These are phyloP conservation scores for Oreohelix idahoensis DNA, from an alignment of 1,140 invertebrate species.

Conservation along the genomic window DNA sequence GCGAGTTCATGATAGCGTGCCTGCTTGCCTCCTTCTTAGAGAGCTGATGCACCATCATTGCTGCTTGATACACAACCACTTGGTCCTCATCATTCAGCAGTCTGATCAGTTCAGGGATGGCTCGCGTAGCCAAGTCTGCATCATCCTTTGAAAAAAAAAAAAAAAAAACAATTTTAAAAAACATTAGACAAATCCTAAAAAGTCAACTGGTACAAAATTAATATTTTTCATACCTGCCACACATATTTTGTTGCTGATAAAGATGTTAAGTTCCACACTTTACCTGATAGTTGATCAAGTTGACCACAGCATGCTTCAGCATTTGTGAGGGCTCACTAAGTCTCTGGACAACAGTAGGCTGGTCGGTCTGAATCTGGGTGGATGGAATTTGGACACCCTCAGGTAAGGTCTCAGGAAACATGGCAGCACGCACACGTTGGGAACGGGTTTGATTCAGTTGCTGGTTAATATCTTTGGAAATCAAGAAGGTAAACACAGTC, in stretches of 20 bases:
- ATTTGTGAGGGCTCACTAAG: constrained; percentile 96
- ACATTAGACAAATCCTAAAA: no score
- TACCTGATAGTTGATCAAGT: constrained; percentile 97
- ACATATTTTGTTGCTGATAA: no score
- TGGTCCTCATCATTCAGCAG: constrained; percentile 96
- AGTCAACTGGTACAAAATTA: no score
- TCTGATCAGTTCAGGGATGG: constrained; percentile 98
- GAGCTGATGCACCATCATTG: constrained; percentile 98
- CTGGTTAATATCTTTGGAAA: constrained; percentile 82
- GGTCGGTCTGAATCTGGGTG: constrained; percentile 93
- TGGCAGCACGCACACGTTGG: constrained; percentile 95
- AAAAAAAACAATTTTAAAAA: no score
- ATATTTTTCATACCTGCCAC: no score
- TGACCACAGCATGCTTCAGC: constrained; percentile 95
- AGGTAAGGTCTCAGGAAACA: constrained; percentile 98
- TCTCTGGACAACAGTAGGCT: constrained; percentile 95
- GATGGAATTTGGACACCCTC: constrained; percentile 93
- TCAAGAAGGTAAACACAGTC: no score
- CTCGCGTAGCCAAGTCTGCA: constrained; percentile 96
- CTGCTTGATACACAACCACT: constrained; percentile 93
- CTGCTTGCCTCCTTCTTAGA: constrained; percentile 98
- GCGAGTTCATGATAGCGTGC: constrained; percentile 98
- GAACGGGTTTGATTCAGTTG: constrained; percentile 95
- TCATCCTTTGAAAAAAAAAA: constrained; percentile 79
- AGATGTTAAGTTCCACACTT: constrained; percentile 18